Percentiles rank a stretch among this genome's conserved stretches.
phyloP scores from a whole-genome alignment of 2,113 vertebrate genomes.

The Seriola quinqueradiata region DNA sequence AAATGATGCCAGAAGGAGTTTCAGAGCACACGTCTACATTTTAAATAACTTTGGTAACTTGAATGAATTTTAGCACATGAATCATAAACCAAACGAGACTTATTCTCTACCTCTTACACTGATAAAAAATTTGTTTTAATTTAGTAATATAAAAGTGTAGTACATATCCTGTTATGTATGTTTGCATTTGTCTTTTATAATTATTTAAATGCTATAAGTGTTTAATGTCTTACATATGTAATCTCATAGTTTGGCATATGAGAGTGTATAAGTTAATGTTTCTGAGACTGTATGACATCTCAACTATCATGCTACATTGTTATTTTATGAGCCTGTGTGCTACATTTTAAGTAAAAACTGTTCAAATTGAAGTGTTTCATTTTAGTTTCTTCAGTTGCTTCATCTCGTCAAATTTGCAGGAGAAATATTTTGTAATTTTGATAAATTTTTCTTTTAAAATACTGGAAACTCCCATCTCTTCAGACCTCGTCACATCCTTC shows the following conservation, averaged over 20 bases:
- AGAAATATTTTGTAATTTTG: not conserved
- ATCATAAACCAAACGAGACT: slow-evolving; percentile 12
- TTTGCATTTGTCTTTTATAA: not conserved
- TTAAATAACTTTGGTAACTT: slow-evolving; percentile 13
- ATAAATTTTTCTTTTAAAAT: not conserved
- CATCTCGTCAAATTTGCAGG: not conserved
- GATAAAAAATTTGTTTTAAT: not conserved
- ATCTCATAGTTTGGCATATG: not conserved
- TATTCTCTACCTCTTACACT: not conserved
- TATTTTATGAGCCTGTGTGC: not conserved
- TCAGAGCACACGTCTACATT: slow-evolving; percentile 20
- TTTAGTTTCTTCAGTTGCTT: not conserved
- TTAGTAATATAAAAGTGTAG: slow-evolving; percentile 6
- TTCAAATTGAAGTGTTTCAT: not conserved
- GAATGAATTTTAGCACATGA: slow-evolving; percentile 30
- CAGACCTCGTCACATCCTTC: not conserved
- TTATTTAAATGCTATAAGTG: not conserved
- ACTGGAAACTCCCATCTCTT: not conserved
- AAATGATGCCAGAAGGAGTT: slow-evolving; percentile 48
- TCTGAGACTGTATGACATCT: not conserved
- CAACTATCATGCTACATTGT: not conserved
- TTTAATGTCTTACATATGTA: not conserved
- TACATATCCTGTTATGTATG: not conserved
- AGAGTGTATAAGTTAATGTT: not conserved
- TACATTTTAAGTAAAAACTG: not conserved